These are phyloP conservation scores for Mobula birostris DNA, from an alignment of 2,113 vertebrate genomes.

Conservation along the genomic window DNA sequence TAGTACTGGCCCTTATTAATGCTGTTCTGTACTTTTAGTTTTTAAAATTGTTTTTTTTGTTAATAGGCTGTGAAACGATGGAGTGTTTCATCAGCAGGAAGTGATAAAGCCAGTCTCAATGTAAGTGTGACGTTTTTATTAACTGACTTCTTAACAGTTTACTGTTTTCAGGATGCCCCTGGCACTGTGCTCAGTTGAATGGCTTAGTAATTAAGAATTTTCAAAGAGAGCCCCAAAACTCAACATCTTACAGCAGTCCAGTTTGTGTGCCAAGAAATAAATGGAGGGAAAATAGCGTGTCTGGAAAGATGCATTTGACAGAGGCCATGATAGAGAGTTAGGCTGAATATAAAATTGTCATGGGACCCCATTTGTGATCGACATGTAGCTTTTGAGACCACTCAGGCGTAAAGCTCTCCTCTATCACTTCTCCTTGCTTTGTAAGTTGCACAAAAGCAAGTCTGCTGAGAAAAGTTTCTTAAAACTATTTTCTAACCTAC, in stretches of 20 bases:
- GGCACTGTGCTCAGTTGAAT: background rate
- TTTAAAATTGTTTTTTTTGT: slow-evolving; percentile 45
- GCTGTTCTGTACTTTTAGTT: slow-evolving; percentile 17
- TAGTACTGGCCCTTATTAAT: background rate
- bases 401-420: background rate
- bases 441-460: background rate
- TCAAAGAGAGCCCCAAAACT: background rate
- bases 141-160: background rate
- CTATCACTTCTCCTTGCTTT: background rate
- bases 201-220: background rate
- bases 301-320: background rate
- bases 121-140: slow-evolving; percentile 47
- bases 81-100: slow-evolving; percentile 73
- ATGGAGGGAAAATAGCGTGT: background rate
- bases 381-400: background rate
- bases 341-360: background rate
- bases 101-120: slow-evolving; percentile 73
- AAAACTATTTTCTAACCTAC: background rate
- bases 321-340: background rate
- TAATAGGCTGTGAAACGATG: slow-evolving; percentile 67
- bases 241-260: slow-evolving; percentile 7
- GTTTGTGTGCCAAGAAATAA: background rate
- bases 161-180: background rate
- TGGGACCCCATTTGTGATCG: background rate
- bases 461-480: background rate